phyloP scores from a whole-genome alignment of 2,113 vertebrate genomes.

The Cyanoliseus patagonus region DNA sequence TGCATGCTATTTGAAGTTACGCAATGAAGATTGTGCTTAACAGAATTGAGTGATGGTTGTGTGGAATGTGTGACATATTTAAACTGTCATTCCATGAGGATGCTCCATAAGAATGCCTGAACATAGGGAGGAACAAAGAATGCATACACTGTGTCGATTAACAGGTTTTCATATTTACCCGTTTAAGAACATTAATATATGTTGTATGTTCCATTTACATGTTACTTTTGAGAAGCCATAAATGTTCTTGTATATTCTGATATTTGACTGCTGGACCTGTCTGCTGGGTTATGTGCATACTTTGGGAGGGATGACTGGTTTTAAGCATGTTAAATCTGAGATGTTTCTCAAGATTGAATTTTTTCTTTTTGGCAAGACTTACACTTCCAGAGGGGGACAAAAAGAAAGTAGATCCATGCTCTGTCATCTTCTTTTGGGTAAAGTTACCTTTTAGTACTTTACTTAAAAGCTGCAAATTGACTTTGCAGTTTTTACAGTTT shows the following conservation, averaged over 20 bases:
- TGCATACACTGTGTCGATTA: rapidly evolving
- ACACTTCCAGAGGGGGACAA: neutral
- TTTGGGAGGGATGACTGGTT: neutral
- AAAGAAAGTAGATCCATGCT: neutral
- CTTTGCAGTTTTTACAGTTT: neutral
- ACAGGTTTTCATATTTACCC: neutral
- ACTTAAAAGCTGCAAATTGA: neutral
- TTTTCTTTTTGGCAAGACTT: neutral
- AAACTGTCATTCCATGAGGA: neutral
- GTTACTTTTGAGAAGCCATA: neutral
- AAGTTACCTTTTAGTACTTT: neutral
- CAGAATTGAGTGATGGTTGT: neutral
- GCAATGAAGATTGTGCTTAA: neutral
- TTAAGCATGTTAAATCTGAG: neutral
- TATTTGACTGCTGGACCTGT: neutral
- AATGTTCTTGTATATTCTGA: neutral
- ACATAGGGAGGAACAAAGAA: neutral
- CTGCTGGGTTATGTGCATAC: neutral
- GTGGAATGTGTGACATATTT: neutral
- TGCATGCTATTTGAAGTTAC: neutral
- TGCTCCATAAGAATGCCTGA: neutral
- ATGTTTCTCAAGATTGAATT: neutral
- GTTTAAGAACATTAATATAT: neutral
- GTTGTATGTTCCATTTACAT: neutral
- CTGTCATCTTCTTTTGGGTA: neutral